These are phyloP conservation scores for Oscheius myriophilus DNA, from an alignment of 2,888 invertebrate species.

Conservation along the genomic window DNA sequence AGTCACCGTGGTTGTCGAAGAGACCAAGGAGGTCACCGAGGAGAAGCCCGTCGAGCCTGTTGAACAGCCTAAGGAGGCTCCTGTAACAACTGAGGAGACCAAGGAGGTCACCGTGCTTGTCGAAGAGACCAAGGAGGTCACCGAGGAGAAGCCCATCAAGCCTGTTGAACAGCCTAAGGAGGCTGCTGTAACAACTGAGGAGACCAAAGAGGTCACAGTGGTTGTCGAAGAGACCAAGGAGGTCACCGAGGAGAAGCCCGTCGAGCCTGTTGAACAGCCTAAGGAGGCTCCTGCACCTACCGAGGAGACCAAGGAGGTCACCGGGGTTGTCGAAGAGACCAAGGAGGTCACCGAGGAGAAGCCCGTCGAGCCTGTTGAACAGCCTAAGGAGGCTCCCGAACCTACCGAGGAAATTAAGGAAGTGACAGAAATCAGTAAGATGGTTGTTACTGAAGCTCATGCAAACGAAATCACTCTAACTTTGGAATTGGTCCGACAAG, in stretches of 20 bases:
- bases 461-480: too few species aligned
- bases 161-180: too few species aligned
- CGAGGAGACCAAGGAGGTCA: slow-evolving; percentile 8
- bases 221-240: background rate
- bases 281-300: slow-evolving; percentile 14
- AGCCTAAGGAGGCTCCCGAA: background rate
- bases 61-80: background rate
- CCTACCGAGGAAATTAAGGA: slow-evolving; percentile 7
- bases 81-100: too few species aligned
- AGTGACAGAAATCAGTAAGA: too few species aligned
- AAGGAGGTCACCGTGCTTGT: too few species aligned
- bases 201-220: too few species aligned
- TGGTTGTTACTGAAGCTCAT: too few species aligned
- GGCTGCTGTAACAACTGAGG: too few species aligned
- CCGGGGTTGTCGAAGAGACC: background rate
- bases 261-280: background rate
- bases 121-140: too few species aligned
- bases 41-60: background rate
- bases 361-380: background rate
- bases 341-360: slow-evolving; percentile 3
- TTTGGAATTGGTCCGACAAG: too few species aligned
- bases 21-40: background rate
- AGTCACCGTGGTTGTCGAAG: too few species aligned
- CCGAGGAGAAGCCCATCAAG: too few species aligned
- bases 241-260: slow-evolving; percentile 6